Conservation (phyloP, 2,888 invertebrate genomes). For the Dicroscelio sp. region DNA sequence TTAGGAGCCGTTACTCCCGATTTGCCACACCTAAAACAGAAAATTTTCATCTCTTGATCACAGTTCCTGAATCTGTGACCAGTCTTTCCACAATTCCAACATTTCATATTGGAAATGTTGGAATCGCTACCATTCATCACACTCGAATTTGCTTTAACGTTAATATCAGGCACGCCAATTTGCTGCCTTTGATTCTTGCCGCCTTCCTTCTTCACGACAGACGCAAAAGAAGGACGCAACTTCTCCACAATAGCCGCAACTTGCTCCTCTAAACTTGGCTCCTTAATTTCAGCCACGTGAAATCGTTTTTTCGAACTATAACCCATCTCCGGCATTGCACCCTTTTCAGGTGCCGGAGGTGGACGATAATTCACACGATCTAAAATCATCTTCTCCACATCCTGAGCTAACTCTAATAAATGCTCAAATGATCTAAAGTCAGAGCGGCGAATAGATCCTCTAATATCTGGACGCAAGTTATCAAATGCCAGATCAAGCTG, state of each 20-base stretch:
- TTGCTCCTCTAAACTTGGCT: not conserved
- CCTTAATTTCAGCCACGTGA: not conserved
- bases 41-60: not conserved
- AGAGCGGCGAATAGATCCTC: not conserved
- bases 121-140: too few relatives aligned
- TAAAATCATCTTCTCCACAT: slow-evolving; percentile 3
- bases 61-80: slow-evolving; percentile 26
- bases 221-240: slow-evolving; percentile 5
- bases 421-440: not conserved
- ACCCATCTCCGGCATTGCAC: not conserved
- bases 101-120: too few relatives aligned
- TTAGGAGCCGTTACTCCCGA: not conserved
- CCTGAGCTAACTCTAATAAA: not conserved
- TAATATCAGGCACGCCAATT: too few relatives aligned
- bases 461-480: not conserved
- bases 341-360: slow-evolving; percentile 17
- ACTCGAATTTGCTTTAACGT: too few relatives aligned
- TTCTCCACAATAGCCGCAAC: slow-evolving; percentile 12
- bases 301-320: not conserved
- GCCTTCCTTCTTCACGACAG: not conserved
- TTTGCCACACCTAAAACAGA: slow-evolving; percentile 23
- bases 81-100: slow-evolving; percentile 5
- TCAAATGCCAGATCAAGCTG: slow-evolving; percentile 6
- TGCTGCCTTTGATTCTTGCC: too few relatives aligned
- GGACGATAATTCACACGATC: slow-evolving; percentile 33